Percentiles rank a stretch among this genome's conserved stretches.
Conservation (phyloP, 2,113 vertebrate species). For the Callionymus lyra region DNA sequence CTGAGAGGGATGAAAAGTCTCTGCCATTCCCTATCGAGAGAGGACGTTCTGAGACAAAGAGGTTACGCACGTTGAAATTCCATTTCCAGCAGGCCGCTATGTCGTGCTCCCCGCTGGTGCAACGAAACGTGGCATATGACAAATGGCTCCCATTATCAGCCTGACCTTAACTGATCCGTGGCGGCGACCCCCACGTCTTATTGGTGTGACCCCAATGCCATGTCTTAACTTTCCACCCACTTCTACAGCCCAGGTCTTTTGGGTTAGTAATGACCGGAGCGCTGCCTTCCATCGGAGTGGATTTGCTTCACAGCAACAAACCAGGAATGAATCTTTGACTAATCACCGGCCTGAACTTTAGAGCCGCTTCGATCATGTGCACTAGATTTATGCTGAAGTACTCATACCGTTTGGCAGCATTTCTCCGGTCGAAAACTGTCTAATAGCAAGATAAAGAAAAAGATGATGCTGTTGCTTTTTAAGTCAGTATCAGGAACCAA, state of each 20-base stretch:
- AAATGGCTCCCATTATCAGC: conserved; percentile 56
- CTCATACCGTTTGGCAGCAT: background rate
- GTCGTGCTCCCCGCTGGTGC: conserved; percentile 12
- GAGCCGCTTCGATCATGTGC: conserved; percentile 18
- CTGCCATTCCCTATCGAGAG: conserved; percentile 52
- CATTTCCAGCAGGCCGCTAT: conserved; percentile 43
- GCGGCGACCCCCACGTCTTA: conserved; percentile 36
- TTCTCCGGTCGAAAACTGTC: no score
- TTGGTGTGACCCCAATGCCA: conserved; percentile 23
- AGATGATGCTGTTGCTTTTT: no score
- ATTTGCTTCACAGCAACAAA: conserved; percentile 31
- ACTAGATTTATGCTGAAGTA: conserved; percentile 20
- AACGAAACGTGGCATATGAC: conserved; percentile 43
- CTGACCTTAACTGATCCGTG: conserved; percentile 42
- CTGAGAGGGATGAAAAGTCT: conserved; percentile 51
- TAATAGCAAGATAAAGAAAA: no score
- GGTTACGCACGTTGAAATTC: conserved; percentile 55
- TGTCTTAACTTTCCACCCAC: conserved; percentile 23
- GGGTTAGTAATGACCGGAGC: conserved; percentile 33
- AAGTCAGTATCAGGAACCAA: no score
- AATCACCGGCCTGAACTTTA: conserved; percentile 24
- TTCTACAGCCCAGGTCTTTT: conserved; percentile 8
- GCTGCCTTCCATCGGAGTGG: conserved; percentile 31
- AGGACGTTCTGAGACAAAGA: conserved; percentile 29
- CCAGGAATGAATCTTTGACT: conserved; percentile 39